These are phyloP conservation scores for Lutraria rhynchaena DNA, from an alignment of 1,140 invertebrate species.

Conservation along the genomic window DNA sequence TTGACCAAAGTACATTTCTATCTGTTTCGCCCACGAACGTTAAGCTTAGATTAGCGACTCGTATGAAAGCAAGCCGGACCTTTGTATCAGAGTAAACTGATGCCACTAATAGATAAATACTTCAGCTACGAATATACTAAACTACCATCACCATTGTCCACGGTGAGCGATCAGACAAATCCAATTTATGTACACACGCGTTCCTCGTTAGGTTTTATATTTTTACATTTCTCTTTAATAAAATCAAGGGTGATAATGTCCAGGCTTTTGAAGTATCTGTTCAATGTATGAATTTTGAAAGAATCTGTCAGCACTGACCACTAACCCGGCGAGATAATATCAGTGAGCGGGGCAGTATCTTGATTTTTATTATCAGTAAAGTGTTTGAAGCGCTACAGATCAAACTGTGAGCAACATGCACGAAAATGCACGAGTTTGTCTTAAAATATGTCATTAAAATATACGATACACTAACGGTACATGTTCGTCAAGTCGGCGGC, in stretches of 20 bases:
- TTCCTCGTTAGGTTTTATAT: slow-evolving; percentile 24
- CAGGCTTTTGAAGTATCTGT: slow-evolving; percentile 33
- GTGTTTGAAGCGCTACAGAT: slow-evolving; percentile 16
- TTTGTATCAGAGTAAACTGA: too few species aligned
- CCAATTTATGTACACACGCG: neutral
- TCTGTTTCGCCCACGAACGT: too few species aligned
- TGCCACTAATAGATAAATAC: too few species aligned
- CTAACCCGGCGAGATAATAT: slow-evolving; percentile 12
- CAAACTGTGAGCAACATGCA: slow-evolving; percentile 19
- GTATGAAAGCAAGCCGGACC: too few species aligned
- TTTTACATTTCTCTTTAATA: slow-evolving; percentile 21
- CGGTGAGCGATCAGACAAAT: too few species aligned
- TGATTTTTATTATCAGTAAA: slow-evolving; percentile 27
- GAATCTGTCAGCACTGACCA: slow-evolving; percentile 22
- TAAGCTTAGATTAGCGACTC: too few species aligned
- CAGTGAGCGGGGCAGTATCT: neutral
- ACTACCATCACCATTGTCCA: too few species aligned
- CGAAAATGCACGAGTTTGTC: neutral
- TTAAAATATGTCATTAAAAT: slow-evolving; percentile 35
- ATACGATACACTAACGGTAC: slow-evolving; percentile 1
- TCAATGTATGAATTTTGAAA: slow-evolving; percentile 30
- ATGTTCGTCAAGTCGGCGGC: neutral
- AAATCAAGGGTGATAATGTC: slow-evolving; percentile 22
- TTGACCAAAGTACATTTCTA: too few species aligned
- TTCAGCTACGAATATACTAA: too few species aligned